Evolutionary conservation across 37 sponge, comb jelly and placozoan genomes (phyloP).

Genomic region (Chondrilla cf. caribensis): DNA sequence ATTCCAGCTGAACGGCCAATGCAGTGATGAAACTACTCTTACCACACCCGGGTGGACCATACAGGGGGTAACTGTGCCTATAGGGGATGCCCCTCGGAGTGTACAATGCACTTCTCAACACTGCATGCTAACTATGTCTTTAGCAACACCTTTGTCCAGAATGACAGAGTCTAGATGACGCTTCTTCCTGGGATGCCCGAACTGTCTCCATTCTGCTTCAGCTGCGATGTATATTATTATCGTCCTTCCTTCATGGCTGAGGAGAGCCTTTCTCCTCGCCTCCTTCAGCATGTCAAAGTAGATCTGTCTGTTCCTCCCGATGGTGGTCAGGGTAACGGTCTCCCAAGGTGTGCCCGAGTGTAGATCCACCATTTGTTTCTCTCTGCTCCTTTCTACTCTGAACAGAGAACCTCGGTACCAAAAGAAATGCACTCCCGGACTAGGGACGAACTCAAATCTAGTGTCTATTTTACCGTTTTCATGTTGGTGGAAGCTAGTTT

Average conservation of each 20-base stretch:
- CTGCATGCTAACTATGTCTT: conserved; percentile 59
- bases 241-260: conserved; percentile 67
- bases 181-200: conserved; percentile 79
- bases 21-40: conserved; percentile 91
- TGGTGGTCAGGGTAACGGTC: conserved; percentile 67
- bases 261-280: conserved; percentile 61
- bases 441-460: conserved; percentile 81
- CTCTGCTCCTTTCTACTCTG: conserved; percentile 69
- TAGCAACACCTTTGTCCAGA: conserved; percentile 60
- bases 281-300: conserved; percentile 67
- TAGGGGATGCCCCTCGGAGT: conserved; percentile 83
- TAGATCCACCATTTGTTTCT: conserved; percentile 58
- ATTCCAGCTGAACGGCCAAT: conserved; percentile 77
- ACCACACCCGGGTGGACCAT: conserved; percentile 92
- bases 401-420: conserved; percentile 31
- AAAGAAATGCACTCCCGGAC: conserved; percentile 38
- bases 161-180: conserved; percentile 80
- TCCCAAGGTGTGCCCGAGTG: conserved; percentile 69
- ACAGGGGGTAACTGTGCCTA: conserved; percentile 79
- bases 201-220: conserved; percentile 87
- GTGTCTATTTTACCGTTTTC: conserved; percentile 81
- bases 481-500: conserved; percentile 76
- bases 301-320: conserved; percentile 51
- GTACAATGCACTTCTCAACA: conserved; percentile 86
- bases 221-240: conserved; percentile 67